These are phyloP conservation scores for Perca schrenkii DNA, from an alignment of 2,113 vertebrate genomes.

Conservation along the genomic window DNA sequence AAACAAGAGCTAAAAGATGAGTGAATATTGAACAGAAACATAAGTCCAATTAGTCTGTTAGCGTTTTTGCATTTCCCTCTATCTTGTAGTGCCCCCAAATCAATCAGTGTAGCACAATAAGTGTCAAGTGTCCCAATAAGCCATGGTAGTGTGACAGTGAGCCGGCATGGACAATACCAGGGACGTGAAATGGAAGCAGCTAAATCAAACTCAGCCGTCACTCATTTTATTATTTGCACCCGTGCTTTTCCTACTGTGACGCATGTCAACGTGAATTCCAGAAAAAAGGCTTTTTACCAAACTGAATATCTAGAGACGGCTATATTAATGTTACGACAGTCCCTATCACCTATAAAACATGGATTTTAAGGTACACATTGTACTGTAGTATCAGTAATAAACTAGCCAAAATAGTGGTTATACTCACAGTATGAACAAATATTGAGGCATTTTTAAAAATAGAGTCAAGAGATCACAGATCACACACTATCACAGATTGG, in stretches of 20 bases:
- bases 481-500: background rate
- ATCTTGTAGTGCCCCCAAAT: background rate
- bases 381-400: background rate
- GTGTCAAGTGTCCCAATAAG: background rate
- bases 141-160: background rate
- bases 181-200: background rate
- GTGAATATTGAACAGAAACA: background rate
- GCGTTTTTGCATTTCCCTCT: background rate
- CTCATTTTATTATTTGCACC: background rate
- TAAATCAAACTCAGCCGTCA: background rate
- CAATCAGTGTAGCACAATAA: background rate
- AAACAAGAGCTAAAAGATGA: background rate
- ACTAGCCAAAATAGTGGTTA: background rate
- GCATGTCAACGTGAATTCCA: background rate
- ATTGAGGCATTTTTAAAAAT: background rate
- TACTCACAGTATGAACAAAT: background rate
- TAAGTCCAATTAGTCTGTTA: background rate
- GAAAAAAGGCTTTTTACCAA: constrained; percentile 1
- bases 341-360: background rate
- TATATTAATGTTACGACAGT: background rate
- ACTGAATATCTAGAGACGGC: background rate
- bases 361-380: background rate
- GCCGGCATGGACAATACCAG: background rate
- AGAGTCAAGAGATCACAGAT: background rate
- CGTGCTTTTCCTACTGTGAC: background rate